Percentiles rank a stretch among this genome's conserved stretches.
Conservation (phyloP, 2,888 invertebrate genomes). For the Desoria tigrina region DNA sequence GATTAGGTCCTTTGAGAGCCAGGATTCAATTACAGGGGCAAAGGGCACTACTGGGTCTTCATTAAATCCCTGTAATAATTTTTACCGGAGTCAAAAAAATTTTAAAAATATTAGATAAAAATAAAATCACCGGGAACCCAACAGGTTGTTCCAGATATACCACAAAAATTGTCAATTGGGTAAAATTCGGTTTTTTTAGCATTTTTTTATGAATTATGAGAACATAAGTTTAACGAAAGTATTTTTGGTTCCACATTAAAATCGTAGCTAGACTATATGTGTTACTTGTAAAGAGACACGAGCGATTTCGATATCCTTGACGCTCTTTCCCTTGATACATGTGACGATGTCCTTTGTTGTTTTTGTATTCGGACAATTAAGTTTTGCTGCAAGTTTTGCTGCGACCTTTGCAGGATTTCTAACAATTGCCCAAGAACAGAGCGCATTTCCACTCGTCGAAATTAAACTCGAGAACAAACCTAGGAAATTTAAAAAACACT, state of each 20-base stretch:
- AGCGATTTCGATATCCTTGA: constrained; percentile 37
- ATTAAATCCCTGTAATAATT: constrained; percentile 17
- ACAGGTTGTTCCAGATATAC: too few relatives aligned
- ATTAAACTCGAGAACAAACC: constrained; percentile 30
- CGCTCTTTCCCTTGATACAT: constrained; percentile 34
- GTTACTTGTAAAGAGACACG: constrained; percentile 22
- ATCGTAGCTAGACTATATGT: neutral
- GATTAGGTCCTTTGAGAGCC: constrained; percentile 19
- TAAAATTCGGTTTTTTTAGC: too few relatives aligned
- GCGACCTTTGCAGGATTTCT: constrained; percentile 29
- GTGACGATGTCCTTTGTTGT: constrained; percentile 32
- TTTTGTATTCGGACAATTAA: constrained; percentile 35
- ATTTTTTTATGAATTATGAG: too few relatives aligned
- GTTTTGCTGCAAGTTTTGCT: constrained; percentile 21
- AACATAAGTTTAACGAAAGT: too few relatives aligned
- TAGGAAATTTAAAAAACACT: constrained; percentile 8
- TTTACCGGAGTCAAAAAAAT: neutral
- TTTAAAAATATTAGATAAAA: too few relatives aligned
- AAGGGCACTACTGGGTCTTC: constrained; percentile 39
- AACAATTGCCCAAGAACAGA: constrained; percentile 38
- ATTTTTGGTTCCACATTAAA: too few relatives aligned
- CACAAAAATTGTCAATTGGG: too few relatives aligned
- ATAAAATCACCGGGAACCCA: too few relatives aligned
- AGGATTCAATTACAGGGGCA: constrained; percentile 38
- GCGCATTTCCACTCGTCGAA: constrained; percentile 30